Conservation (phyloP, 2,113 vertebrate genomes). For the Psammodynastes pulverulentus region DNA sequence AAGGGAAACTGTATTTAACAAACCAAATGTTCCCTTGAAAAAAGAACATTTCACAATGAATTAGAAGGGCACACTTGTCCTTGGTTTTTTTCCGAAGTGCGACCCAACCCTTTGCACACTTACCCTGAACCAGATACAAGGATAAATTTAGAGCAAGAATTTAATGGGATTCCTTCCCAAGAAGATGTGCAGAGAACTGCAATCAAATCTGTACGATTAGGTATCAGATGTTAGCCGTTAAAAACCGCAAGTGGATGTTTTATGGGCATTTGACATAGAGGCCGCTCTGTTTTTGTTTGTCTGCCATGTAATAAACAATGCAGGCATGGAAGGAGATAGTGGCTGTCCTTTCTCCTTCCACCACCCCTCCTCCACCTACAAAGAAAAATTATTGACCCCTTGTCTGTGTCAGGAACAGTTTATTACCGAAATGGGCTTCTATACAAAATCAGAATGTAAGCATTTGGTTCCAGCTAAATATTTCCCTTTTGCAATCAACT, state of each 20-base stretch:
- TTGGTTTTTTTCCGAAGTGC: not conserved
- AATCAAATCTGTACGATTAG: not conserved
- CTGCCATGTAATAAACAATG: not conserved
- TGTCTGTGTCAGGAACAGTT: conserved; percentile 11
- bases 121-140: not conserved
- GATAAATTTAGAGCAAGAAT: not conserved
- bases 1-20: not conserved
- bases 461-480: conserved; percentile 4
- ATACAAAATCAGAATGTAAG: conserved; percentile 2
- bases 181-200: not conserved
- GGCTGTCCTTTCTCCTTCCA: not conserved
- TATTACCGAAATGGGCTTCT: not conserved
- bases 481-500: conserved; percentile 6
- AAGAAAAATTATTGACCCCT: conserved; percentile 6
- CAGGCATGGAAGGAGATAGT: not conserved
- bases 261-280: not conserved
- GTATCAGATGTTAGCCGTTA: not conserved
- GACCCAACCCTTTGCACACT: not conserved
- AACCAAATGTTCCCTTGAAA: not conserved
- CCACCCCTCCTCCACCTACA: not conserved
- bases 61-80: conserved; percentile 12
- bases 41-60: conserved; percentile 21
- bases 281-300: not conserved
- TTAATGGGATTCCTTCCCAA: not conserved
- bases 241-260: not conserved